Conservation (phyloP, 2,888 invertebrate genomes). For the Serrognathus titanus region DNA sequence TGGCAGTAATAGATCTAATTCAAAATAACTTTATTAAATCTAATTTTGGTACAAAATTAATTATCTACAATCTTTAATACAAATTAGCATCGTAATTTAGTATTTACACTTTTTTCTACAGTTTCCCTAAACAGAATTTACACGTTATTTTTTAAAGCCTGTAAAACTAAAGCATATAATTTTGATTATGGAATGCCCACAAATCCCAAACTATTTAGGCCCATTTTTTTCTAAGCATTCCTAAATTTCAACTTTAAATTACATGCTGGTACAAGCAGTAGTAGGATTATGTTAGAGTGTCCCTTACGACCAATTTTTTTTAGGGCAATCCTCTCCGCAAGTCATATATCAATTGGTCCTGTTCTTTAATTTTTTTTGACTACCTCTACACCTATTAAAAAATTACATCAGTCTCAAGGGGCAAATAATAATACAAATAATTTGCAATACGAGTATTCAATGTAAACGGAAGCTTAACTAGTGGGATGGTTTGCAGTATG, state of each 20-base stretch:
- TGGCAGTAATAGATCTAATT: constrained; percentile 8
- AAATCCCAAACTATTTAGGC: constrained; percentile 7
- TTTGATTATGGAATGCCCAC: not conserved
- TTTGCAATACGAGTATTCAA: constrained; percentile 42
- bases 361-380: constrained; percentile 30
- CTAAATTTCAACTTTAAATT: not conserved
- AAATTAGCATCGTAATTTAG: constrained; percentile 31
- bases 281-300: constrained; percentile 24
- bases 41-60: constrained; percentile 35
- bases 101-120: constrained; percentile 28
- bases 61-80: constrained; percentile 43
- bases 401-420: constrained; percentile 51
- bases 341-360: constrained; percentile 35
- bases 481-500: constrained; percentile 16
- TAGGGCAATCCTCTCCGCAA: constrained; percentile 13
- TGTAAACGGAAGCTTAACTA: constrained; percentile 37
- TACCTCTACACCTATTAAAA: constrained; percentile 36
- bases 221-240: not conserved
- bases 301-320: constrained; percentile 22
- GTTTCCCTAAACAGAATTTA: constrained; percentile 9
- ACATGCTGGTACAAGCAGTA: constrained; percentile 1
- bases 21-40: constrained; percentile 17
- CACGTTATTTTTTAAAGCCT: constrained; percentile 15
- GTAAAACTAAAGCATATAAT: constrained; percentile 1
- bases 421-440: constrained; percentile 44